Base-by-base conservation (phyloP, 23 tunicate genomes). In the Ascidia mentula region DNA sequence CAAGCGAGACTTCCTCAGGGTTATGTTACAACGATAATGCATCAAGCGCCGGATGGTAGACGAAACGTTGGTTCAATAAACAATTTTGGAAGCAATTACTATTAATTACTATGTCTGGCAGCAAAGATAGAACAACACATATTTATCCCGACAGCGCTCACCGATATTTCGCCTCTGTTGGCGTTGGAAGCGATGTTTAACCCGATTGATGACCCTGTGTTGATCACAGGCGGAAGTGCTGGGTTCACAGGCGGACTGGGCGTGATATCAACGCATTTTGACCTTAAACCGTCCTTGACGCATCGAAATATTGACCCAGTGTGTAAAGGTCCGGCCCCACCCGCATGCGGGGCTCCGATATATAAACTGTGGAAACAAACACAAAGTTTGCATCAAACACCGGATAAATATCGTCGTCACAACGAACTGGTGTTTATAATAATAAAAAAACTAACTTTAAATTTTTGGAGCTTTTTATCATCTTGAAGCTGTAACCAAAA, bases 271-370 rank as follows among this genome's bases (percentile, higher is more conserved):
- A 20, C 2, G 65, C 65, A 53, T 26, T 9, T 53, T 26, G 24
- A 1, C 24, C 13, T 26, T 26, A 28, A 53, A 3, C 13, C 13
- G 24, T 28, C 65, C 65, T 28, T 26, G 65, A 53, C 13, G 65
- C 65, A 53, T 28, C 1, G 22, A 28, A 53, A 53, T 28, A 53
- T 5, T 5, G 65, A 26, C 4, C 65, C 65, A 28, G 65, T 26
- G 13, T 53, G 24, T 20, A 5, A 3, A 3, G 65, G 65, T 1
- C 65, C 65, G 7, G 22, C 13, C 28, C 65, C 65, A 26, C 65
- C 65, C 13, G 65, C 65, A 53, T 53, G 65, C 24, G 65, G 65
- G 65, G 65, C 65, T 6, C 65, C 65, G 13, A 53, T 28, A 53
- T 20, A 53, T 9, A 53, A 20, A 20, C 65, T 53, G 65, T 28